Evolutionary conservation across 1,140 invertebrate species (phyloP).

Genomic region (Lasioglossum baleicum): DNA sequence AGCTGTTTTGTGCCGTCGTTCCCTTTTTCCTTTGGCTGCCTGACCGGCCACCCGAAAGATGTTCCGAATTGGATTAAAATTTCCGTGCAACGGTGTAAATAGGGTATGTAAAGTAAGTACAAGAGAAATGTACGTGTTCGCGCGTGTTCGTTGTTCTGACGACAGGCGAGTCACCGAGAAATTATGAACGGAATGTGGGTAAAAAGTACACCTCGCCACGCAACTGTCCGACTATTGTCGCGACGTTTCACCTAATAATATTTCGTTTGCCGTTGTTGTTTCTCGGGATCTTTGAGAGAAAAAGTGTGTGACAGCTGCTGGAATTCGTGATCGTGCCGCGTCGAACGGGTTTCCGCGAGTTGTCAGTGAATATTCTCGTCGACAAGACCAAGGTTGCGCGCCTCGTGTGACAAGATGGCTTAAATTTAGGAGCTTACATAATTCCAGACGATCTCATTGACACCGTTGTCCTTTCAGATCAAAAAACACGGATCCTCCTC

Average conservation of each 20-base stretch:
- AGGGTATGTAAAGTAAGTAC: slow-evolving; percentile 71
- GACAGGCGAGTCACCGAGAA: not conserved
- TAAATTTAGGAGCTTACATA: slow-evolving; percentile 69
- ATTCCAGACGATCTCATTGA: slow-evolving; percentile 55
- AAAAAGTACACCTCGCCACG: not conserved
- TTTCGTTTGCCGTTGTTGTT: slow-evolving; percentile 1
- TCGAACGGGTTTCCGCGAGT: slow-evolving; percentile 34
- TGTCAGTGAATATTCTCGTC: slow-evolving; percentile 62
- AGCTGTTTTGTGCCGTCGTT: slow-evolving; percentile 75
- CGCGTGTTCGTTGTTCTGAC: not conserved
- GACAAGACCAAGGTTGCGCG: slow-evolving; percentile 55
- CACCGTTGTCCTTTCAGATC: slow-evolving; percentile 67
- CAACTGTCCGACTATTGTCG: slow-evolving; percentile 5
- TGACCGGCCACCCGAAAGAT: slow-evolving; percentile 75
- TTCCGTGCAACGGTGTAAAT: slow-evolving; percentile 75
- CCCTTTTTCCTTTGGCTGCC: slow-evolving; percentile 69
- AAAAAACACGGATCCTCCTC: slow-evolving; percentile 72
- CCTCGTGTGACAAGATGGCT: slow-evolving; percentile 73
- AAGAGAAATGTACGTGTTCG: not conserved
- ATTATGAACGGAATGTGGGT: not conserved
- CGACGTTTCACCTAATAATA: not conserved
- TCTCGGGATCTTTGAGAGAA: not conserved
- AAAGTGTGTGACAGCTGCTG: not conserved
- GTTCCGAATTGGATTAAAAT: slow-evolving; percentile 79
- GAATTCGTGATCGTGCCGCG: not conserved